Percentiles rank a stretch among this genome's conserved stretches.
phyloP scores from a whole-genome alignment of 2,888 invertebrate species.

The Dendrolimus houi region DNA sequence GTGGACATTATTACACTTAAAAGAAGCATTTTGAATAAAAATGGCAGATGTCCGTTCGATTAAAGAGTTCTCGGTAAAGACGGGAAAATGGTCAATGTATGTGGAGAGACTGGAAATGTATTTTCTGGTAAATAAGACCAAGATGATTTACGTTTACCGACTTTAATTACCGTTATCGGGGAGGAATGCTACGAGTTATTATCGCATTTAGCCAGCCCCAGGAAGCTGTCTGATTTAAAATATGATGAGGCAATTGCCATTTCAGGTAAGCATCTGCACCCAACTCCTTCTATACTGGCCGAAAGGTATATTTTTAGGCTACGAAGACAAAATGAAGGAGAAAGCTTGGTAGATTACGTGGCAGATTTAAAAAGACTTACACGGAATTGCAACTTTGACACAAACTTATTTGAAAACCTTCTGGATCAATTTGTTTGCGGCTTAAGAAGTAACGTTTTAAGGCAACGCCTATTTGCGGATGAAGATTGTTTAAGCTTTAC shows the following conservation, averaged over 20 bases:
- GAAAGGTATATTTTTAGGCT: conserved; percentile 7
- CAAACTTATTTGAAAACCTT: conserved; percentile 4
- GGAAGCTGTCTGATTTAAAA: conserved; percentile 9
- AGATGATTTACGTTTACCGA: conserved; percentile 9
- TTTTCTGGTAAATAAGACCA: neutral
- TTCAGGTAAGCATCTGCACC: conserved; percentile 4
- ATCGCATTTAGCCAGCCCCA: conserved; percentile 11
- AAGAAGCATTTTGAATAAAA: conserved; percentile 4
- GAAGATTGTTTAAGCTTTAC: conserved; percentile 3
- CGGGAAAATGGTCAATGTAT: conserved; percentile 1
- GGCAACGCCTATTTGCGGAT: conserved; percentile 4
- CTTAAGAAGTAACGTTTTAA: conserved; percentile 4
- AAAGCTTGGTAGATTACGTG: conserved; percentile 4
- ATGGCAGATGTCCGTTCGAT: neutral
- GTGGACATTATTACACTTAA: too few species aligned
- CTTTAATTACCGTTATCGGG: conserved; percentile 11
- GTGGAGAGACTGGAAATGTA: conserved; percentile 2
- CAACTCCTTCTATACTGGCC: conserved; percentile 6
- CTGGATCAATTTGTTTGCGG: conserved; percentile 9
- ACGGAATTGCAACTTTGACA: conserved; percentile 4
- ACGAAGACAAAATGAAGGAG: conserved; percentile 1
- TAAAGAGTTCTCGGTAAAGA: neutral
- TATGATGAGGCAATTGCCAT: conserved; percentile 3
- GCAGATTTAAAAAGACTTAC: conserved; percentile 5
- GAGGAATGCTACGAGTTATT: conserved; percentile 14